Evolutionary conservation across 2,888 invertebrate species (phyloP).

Genomic region (Barypeithes pellucidus): DNA sequence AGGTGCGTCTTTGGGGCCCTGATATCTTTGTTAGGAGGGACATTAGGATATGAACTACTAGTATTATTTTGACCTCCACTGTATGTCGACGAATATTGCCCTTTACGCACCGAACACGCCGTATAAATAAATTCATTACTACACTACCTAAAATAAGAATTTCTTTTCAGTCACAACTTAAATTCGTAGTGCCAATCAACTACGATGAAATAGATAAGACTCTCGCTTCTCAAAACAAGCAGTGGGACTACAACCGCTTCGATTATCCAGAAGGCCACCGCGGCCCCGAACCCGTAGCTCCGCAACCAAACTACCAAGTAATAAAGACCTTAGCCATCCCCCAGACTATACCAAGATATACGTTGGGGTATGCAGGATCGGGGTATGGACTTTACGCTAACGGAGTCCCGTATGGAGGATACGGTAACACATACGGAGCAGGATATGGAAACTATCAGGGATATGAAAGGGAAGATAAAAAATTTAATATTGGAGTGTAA

Average conservation of each 20-base stretch:
- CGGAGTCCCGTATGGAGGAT: constrained; percentile 25
- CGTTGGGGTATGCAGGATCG: constrained; percentile 38
- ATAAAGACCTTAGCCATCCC: constrained; percentile 66
- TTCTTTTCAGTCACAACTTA: constrained; percentile 60
- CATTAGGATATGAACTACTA: no score
- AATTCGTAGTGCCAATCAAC: constrained; percentile 67
- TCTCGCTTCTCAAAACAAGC: constrained; percentile 57
- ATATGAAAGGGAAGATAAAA: constrained; percentile 19
- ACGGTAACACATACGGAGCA: constrained; percentile 27
- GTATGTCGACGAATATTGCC: no score
- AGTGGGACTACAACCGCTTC: constrained; percentile 65
- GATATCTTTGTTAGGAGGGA: no score
- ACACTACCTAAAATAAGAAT: not conserved
- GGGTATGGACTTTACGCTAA: constrained; percentile 40
- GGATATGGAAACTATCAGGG: constrained; percentile 39
- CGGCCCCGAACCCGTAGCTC: constrained; percentile 59
- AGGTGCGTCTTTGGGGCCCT: no score
- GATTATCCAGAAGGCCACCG: constrained; percentile 66
- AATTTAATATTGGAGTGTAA: constrained; percentile 19
- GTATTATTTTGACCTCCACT: no score
- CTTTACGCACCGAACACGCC: no score
- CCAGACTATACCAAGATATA: constrained; percentile 42
- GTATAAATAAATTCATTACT: no score
- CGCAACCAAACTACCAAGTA: constrained; percentile 65
- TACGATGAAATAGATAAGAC: constrained; percentile 57